These are phyloP conservation scores for Drosophila gaucha DNA, from an alignment of 2,888 invertebrate species.

Conservation along the genomic window DNA sequence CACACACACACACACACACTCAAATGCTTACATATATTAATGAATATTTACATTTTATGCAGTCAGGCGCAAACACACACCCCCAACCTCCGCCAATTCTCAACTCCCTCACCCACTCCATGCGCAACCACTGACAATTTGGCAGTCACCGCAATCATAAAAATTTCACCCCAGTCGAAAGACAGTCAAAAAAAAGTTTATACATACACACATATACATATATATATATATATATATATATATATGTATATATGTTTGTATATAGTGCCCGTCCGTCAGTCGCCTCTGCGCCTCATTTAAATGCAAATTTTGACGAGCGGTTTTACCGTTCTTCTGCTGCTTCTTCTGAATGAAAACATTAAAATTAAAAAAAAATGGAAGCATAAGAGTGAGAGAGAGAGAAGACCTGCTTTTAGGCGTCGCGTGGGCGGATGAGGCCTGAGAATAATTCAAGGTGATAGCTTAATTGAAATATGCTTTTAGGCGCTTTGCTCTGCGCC, in stretches of 20 bases:
- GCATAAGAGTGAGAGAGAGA: background rate
- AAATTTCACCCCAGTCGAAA: constrained; percentile 63
- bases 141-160: constrained; percentile 81
- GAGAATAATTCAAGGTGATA: constrained; percentile 83
- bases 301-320: constrained; percentile 83
- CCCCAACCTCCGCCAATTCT: background rate
- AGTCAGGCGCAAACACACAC: constrained; percentile 45
- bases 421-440: constrained; percentile 41
- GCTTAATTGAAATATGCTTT: constrained; percentile 84
- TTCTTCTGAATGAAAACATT: constrained; percentile 74
- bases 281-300: constrained; percentile 82
- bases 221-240: constrained; percentile 5
- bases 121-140: constrained; percentile 73
- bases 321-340: constrained; percentile 68
- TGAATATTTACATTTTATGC: constrained; percentile 79
- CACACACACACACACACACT: constrained; percentile 25
- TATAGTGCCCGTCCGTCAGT: constrained; percentile 59
- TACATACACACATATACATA: background rate
- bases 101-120: constrained; percentile 4
- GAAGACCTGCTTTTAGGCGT: constrained; percentile 57
- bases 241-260: constrained; percentile 24
- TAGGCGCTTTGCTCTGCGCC: constrained; percentile 71
- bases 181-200: constrained; percentile 23
- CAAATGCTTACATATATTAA: constrained; percentile 43
- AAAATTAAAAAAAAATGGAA: constrained; percentile 67